These are phyloP conservation scores for Pelecanoides urinatrix DNA, from an alignment of 2,113 vertebrate genomes.

Conservation along the genomic window DNA sequence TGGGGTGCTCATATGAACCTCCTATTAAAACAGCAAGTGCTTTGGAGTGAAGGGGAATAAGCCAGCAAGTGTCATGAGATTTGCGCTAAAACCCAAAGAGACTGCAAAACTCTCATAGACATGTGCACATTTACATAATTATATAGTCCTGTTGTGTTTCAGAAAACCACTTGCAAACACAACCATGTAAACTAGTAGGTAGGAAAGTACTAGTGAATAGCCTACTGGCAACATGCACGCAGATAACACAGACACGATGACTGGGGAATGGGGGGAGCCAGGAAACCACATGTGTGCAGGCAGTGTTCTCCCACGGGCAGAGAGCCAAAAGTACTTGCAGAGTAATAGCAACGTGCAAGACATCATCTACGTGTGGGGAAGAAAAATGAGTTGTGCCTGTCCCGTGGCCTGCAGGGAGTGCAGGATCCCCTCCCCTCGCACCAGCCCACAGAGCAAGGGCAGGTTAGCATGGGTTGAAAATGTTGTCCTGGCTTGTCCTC, in stretches of 20 bases:
- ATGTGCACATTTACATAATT: constrained; percentile 19
- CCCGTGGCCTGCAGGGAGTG: neutral
- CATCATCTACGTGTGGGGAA: neutral
- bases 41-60: constrained; percentile 4
- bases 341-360: neutral
- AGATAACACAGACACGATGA: accelerated
- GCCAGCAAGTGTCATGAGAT: constrained; percentile 10
- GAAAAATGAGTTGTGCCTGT: constrained; percentile 6
- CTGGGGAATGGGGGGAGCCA: neutral
- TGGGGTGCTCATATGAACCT: neutral
- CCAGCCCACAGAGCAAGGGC: neutral
- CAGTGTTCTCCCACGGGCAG: neutral
- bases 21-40: neutral
- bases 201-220: neutral
- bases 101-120: neutral
- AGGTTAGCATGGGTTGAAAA: neutral
- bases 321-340: neutral
- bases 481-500: neutral
- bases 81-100: neutral
- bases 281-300: neutral
- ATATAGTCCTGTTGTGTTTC: neutral
- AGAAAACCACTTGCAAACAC: neutral
- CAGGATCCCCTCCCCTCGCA: neutral
- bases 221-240: accelerated
- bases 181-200: neutral